Conservation (phyloP, 2,113 vertebrate species). For the Hassar affinis region DNA sequence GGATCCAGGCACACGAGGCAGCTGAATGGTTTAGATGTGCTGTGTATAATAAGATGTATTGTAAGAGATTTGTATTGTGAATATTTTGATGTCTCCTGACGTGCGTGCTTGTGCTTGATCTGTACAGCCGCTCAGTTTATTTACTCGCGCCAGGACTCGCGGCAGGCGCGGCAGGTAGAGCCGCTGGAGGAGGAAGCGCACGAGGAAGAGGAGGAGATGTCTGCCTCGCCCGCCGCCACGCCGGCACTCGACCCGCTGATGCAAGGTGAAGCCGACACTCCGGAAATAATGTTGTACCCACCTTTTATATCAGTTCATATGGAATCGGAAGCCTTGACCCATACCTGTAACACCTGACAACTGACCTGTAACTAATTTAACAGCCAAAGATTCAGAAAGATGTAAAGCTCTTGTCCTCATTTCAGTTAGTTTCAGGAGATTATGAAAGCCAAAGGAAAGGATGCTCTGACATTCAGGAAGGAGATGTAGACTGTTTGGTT, state of each 20-base stretch:
- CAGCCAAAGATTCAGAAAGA: too few species aligned
- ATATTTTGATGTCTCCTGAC: not conserved
- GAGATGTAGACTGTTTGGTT: not conserved
- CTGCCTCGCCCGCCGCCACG: constrained; percentile 64
- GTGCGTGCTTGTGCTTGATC: not conserved
- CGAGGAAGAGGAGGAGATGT: constrained; percentile 68
- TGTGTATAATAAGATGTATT: too few species aligned
- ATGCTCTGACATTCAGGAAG: not conserved
- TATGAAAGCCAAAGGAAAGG: not conserved
- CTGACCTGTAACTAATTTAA: too few species aligned
- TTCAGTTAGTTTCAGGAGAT: too few species aligned
- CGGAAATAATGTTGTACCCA: not conserved
- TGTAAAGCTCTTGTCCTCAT: too few species aligned
- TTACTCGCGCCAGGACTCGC: constrained; percentile 85
- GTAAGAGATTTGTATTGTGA: not conserved
- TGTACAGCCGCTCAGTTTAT: constrained; percentile 95
- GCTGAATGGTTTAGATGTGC: not conserved
- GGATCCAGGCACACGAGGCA: not conserved
- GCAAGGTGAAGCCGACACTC: constrained; percentile 70
- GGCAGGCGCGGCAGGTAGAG: constrained; percentile 74
- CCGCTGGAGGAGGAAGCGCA: constrained; percentile 82
- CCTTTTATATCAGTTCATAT: not conserved
- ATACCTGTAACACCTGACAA: not conserved
- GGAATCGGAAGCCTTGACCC: not conserved
- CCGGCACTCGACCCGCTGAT: constrained; percentile 79